Evolutionary conservation across 2,888 invertebrate genomes (phyloP), one percentile per base, ranked within the genome.

Genomic region (Cantharis rufa): DNA sequence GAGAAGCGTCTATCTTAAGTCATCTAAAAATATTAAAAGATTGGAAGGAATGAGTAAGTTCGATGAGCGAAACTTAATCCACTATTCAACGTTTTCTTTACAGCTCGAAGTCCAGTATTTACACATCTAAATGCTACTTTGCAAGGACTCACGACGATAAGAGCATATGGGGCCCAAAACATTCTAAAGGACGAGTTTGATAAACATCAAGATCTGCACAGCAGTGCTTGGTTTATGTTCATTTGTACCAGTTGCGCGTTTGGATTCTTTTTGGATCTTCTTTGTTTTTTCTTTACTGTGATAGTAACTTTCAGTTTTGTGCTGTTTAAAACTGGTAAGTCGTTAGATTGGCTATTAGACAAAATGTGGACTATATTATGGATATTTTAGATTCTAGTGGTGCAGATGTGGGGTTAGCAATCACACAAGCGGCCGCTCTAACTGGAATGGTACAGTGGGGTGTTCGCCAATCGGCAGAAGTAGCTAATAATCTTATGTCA

Each of bases 41-140:
- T 86, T 93, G 13, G 93, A 93, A 88, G 92, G 92, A 84, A 91
- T 92, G 81, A 92, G 93, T 93, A 21, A 71, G 27, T 62, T 9
- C 0, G 7, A 48, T 1, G n/a, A n/a, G n/a, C 7, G n/a, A n/a
- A 13, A 87, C 89, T 7, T 90, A 92, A 79, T 2, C n/a, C n/a
- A 9, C 4, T 2, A n/a, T 48, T 48, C 2, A n/a, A 48, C n/a
- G 48, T 7, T 48, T 48, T 48, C 1, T n/a, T 48, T 48, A n/a
- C 3, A 96, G 96, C 94, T 82, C 91, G 95, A 76, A 95, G 95
- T 84, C 96, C 96, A 0, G 94, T 96, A 0, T 96, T 95, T 86
- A 92, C 94, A 1, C 95, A 96, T 86, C 88, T 96, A 28, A 94
- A 93, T 84, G 93, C 95, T 10, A 93, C 94, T 0, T 89, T 96